Conservation (phyloP, 2,888 invertebrate species). For the Calameuta pallipes region DNA sequence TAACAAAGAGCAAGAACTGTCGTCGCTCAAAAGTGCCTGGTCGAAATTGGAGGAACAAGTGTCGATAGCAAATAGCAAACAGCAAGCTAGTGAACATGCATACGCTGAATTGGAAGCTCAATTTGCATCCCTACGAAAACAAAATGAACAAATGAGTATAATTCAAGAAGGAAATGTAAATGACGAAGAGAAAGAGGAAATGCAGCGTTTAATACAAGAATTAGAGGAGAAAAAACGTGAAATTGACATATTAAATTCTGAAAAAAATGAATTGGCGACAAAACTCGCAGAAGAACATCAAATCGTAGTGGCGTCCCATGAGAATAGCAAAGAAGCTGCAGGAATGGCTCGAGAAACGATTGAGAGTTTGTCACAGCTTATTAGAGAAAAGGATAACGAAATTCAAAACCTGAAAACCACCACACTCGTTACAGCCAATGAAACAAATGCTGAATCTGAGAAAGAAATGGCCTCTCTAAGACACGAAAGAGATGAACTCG, state of each 20-base stretch:
- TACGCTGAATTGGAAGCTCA: conserved; percentile 48
- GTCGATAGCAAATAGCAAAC: conserved; percentile 27
- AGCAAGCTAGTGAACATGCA: conserved; percentile 43
- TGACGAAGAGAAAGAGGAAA: conserved; percentile 16
- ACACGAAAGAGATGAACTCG: conserved; percentile 77
- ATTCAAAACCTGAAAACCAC: conserved; percentile 48
- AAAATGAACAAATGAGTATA: conserved; percentile 24
- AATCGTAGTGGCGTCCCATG: conserved; percentile 47
- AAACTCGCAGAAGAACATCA: conserved; percentile 33
- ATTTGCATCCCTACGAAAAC: conserved; percentile 29
- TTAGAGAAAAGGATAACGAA: conserved; percentile 64
- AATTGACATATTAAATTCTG: conserved; percentile 62
- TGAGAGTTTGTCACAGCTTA: conserved; percentile 57
- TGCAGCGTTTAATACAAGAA: conserved; percentile 17
- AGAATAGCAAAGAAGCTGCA: conserved; percentile 51
- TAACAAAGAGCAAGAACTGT: conserved; percentile 31
- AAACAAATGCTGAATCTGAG: conserved; percentile 25
- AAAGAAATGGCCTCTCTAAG: conserved; percentile 52
- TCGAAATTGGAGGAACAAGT: conserved; percentile 8
- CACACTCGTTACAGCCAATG: conserved; percentile 4
- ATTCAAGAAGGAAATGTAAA: conserved; percentile 25
- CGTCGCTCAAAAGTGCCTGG: conserved; percentile 23
- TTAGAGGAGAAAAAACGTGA: conserved; percentile 64
- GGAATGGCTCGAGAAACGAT: conserved; percentile 58
- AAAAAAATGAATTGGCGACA: conserved; percentile 57